Percentiles rank a stretch among this genome's conserved stretches.
These are phyloP conservation scores for Tetrapedia diversipes DNA, from an alignment of 2,888 invertebrate genomes.

Conservation along the genomic window DNA sequence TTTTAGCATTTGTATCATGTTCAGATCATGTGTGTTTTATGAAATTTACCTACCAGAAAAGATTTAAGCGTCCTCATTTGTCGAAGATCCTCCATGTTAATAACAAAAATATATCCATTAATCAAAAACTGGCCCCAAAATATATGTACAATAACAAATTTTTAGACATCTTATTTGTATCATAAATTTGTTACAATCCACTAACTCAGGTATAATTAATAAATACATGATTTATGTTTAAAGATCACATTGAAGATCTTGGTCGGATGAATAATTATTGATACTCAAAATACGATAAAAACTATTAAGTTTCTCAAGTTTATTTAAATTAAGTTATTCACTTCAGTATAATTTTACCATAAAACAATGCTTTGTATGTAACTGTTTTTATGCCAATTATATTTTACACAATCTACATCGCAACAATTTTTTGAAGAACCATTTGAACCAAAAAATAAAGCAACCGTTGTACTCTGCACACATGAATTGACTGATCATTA, in stretches of 20 bases:
- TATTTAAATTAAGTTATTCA: too few species aligned
- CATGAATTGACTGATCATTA: not conserved
- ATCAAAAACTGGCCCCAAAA: not conserved
- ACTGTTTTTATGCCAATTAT: not conserved
- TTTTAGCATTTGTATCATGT: not conserved
- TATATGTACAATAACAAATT: not conserved
- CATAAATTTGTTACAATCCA: too few species aligned
- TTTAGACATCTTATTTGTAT: too few species aligned
- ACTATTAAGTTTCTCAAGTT: constrained; percentile 17
- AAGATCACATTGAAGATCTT: not conserved
- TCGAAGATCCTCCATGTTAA: constrained; percentile 14
- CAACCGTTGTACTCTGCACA: constrained; percentile 4
- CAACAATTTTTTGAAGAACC: constrained; percentile 5
- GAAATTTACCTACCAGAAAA: constrained; percentile 4
- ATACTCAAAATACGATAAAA: too few species aligned
- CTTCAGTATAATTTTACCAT: constrained; percentile 9
- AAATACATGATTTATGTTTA: not conserved
- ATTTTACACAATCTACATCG: too few species aligned
- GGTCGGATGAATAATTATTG: not conserved
- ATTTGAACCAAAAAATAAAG: constrained; percentile 22
- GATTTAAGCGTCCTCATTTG: constrained; percentile 19
- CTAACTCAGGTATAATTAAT: not conserved
- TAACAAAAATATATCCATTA: not conserved
- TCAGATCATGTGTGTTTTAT: not conserved
- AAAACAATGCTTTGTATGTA: too few species aligned